phyloP scores from a whole-genome alignment of 2,888 invertebrate species.

The Aphidoletes aphidimyza region DNA sequence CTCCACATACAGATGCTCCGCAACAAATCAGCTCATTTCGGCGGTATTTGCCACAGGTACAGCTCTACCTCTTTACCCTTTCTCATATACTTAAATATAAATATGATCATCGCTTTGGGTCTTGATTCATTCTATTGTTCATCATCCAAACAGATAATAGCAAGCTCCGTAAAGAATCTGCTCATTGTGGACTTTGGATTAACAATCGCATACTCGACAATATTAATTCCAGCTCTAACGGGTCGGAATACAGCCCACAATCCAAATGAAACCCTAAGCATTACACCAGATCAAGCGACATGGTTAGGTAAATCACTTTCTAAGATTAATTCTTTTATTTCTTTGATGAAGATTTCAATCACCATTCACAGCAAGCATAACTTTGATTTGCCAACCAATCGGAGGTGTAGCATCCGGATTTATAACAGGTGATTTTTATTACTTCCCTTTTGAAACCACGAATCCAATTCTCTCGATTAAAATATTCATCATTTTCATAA shows the following conservation, averaged over 20 bases:
- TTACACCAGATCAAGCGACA: conserved; percentile 69
- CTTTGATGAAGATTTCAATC: no score
- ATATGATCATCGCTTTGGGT: no score
- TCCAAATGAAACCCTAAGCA: conserved; percentile 64
- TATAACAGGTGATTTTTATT: no score
- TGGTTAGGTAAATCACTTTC: conserved; percentile 69
- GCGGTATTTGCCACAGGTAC: conserved; percentile 9
- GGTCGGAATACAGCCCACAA: conserved; percentile 65
- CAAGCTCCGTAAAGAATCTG: conserved; percentile 70
- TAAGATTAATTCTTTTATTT: neutral
- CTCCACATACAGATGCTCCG: neutral
- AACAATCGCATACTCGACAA: conserved; percentile 71
- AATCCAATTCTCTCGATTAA: no score
- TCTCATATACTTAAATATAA: no score
- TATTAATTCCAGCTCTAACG: conserved; percentile 70
- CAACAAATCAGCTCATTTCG: conserved; percentile 19
- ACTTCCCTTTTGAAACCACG: no score
- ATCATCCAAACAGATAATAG: conserved; percentile 66
- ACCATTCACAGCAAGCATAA: neutral
- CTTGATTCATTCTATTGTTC: neutral
- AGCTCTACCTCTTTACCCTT: no score
- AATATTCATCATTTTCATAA: no score
- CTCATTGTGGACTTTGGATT: conserved; percentile 70
- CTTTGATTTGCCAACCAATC: conserved; percentile 27
- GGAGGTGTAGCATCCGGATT: conserved; percentile 68